These are phyloP conservation scores for Trinectes maculatus DNA, from an alignment of 2,113 vertebrate species.

Conservation along the genomic window DNA sequence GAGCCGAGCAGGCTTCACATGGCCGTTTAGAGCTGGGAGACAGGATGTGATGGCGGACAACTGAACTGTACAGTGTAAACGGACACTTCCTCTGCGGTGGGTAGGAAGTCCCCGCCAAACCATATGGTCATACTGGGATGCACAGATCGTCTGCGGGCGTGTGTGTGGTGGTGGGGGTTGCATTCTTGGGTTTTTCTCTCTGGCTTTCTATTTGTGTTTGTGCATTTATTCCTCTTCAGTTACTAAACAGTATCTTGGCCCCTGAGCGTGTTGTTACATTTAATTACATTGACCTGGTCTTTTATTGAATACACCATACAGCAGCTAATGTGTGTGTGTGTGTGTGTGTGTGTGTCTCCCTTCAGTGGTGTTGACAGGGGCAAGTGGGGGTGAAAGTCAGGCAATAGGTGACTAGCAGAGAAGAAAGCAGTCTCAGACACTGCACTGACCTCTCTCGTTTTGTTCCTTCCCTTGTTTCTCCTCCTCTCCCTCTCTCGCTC, in stretches of 20 bases:
- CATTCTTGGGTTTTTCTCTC: slow-evolving; percentile 43
- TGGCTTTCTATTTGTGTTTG: slow-evolving; percentile 38
- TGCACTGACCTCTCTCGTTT: slow-evolving; percentile 71
- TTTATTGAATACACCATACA: slow-evolving; percentile 48
- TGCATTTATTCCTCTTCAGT: slow-evolving; percentile 36
- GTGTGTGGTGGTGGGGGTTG: slow-evolving; percentile 17
- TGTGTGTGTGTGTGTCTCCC: slow-evolving; percentile 29
- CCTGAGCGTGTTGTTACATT: slow-evolving; percentile 53
- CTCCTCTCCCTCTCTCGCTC: slow-evolving; percentile 19
- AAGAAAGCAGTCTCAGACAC: slow-evolving; percentile 70
- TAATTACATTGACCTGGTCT: slow-evolving; percentile 67
- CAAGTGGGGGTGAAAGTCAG: slow-evolving; percentile 68
- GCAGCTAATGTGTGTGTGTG: slow-evolving; percentile 2
- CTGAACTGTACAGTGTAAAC: slow-evolving; percentile 70
- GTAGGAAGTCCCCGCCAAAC: slow-evolving; percentile 68
- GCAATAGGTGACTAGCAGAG: slow-evolving; percentile 72
- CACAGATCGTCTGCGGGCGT: slow-evolving; percentile 43
- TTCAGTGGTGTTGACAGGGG: slow-evolving; percentile 27
- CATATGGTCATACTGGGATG: slow-evolving; percentile 70
- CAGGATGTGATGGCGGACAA: slow-evolving; percentile 71
- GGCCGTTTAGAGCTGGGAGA: slow-evolving; percentile 60
- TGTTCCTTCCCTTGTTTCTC: background rate
- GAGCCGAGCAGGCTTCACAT: slow-evolving; percentile 34
- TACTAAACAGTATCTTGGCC: slow-evolving; percentile 26
- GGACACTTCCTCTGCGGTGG: slow-evolving; percentile 74